These are phyloP conservation scores for Meiosimyza platycephala DNA, from an alignment of 2,888 invertebrate genomes.

Conservation along the genomic window DNA sequence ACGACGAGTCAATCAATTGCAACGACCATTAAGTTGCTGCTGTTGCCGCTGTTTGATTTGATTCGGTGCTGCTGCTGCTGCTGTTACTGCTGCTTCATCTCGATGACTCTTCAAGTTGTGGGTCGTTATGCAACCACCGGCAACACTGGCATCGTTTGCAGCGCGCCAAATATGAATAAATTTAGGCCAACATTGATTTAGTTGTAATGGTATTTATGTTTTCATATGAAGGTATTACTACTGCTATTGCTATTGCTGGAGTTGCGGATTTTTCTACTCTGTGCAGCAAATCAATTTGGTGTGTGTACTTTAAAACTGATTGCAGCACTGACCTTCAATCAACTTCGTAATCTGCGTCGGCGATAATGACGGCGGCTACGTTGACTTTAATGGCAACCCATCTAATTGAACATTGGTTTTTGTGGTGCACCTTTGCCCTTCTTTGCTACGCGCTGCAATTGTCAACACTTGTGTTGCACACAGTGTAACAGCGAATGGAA, in stretches of 20 bases:
- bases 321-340: constrained; percentile 21
- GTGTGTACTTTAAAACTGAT: constrained; percentile 6
- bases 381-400: too few relatives aligned
- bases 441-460: too few relatives aligned
- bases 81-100: not conserved
- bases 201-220: not conserved
- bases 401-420: too few relatives aligned
- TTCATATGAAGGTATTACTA: constrained; percentile 1
- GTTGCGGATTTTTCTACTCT: not conserved
- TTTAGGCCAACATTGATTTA: constrained; percentile 18
- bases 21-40: constrained; percentile 21
- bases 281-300: constrained; percentile 18
- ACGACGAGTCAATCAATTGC: constrained; percentile 34
- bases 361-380: too few relatives aligned
- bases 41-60: not conserved
- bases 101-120: constrained; percentile 11
- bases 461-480: too few relatives aligned
- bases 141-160: constrained; percentile 14
- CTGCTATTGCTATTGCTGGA: not conserved
- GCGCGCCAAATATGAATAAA: constrained; percentile 25
- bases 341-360: not conserved
- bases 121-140: not conserved
- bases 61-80: not conserved
- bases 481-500: too few relatives aligned
- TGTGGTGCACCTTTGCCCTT: too few relatives aligned